These are phyloP conservation scores for Pissodes strobi DNA, from an alignment of 1,140 invertebrate genomes.

Conservation along the genomic window DNA sequence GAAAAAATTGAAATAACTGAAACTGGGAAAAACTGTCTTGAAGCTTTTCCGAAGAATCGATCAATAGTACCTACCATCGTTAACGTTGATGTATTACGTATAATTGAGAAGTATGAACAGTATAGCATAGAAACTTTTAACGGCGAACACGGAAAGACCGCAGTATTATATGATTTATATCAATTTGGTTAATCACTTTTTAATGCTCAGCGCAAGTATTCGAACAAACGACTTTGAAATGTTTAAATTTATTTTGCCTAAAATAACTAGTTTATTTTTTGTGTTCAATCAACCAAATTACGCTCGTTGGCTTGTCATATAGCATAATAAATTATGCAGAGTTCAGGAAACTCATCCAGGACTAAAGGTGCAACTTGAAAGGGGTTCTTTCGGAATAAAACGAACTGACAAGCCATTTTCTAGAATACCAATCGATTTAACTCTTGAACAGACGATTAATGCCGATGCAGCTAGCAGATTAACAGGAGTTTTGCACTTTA, in stretches of 20 bases:
- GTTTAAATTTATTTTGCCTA: background rate
- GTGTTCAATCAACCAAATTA: background rate
- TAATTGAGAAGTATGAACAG: no score
- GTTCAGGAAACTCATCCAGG: background rate
- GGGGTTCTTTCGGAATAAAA: conserved; percentile 32
- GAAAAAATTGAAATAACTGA: no score
- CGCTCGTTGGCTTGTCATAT: background rate
- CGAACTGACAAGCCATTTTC: conserved; percentile 18
- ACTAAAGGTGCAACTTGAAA: no score
- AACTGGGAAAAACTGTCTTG: no score
- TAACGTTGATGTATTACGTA: no score
- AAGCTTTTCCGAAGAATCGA: no score
- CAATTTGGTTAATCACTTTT: no score
- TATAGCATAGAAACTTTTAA: no score
- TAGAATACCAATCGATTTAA: conserved; percentile 37
- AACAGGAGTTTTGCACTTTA: conserved; percentile 39
- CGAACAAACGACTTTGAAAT: background rate
- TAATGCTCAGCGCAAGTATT: no score
- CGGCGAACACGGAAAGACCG: no score
- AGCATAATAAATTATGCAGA: background rate
- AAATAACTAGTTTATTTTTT: background rate
- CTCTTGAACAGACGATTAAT: conserved; percentile 41
- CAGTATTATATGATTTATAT: no score
- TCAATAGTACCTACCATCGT: no score
- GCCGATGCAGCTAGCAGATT: conserved; percentile 43